Evolutionary conservation across 2,113 vertebrate genomes (phyloP), one percentile per base, ranked within the genome.

Genomic region (Haemorhous mexicanus): DNA sequence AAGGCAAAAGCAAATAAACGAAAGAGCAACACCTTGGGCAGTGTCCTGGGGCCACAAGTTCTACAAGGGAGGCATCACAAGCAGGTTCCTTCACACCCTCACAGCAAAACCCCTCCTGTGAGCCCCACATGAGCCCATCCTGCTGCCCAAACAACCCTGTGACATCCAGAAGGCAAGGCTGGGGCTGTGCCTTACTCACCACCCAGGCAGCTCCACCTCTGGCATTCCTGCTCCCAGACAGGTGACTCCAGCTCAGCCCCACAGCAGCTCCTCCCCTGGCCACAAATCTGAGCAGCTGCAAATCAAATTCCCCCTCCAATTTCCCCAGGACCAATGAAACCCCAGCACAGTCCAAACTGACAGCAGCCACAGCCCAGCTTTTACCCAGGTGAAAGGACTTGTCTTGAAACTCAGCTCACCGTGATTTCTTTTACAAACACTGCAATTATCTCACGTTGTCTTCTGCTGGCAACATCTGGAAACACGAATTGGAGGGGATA

Each of bases 21-120:
- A 13, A 37, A 55, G 4, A 27, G 16, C 11, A 50, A 8, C 0
- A 0, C 35, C 19, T 20, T 22, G 28, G 16, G 20, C 11, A 20
- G 13, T 18, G 46, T 26, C 49, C 35, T 35, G 22, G 0, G 1
- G 9, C 26, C 75, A 66, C 4, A 13, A 16, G 21, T 17, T 61
- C 37, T 16, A 18, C 27, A 18, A 33, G 14, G 10, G 11, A 49
- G 2, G 4, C 4, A 5, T 7, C 46, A 50, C 41, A 19, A 37
- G 47, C 6, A 63, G 35, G 15, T 33, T 50, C 17, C 30, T 74
- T 17, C 4, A 28, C 1, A 9, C 1, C 14, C 14, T 24, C n/a
- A 15, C 32, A 33, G 3, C 35, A 46, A 22, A 22, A 9, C 1
- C 20, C 3, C 9, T 62, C 9, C 74, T 37, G 10, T 30, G 10